Evolutionary conservation across 2,113 vertebrate genomes (phyloP), one percentile per base, ranked within the genome.

Genomic region (Salvelinus alpinus): DNA sequence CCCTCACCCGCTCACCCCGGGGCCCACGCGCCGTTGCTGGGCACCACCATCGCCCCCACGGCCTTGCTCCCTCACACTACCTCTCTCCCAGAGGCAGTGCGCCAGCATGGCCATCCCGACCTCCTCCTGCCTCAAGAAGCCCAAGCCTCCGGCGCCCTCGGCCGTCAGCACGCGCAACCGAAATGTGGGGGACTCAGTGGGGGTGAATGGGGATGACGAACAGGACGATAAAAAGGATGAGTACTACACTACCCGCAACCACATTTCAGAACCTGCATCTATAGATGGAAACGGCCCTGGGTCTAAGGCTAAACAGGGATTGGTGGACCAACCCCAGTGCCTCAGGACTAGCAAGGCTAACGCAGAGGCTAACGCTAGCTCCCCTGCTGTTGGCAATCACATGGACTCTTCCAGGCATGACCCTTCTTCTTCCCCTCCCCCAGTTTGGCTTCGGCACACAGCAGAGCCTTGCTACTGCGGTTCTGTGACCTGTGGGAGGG

Each of bases 71-170:
- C 79, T 94, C 80, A 94, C 94, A 11, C 92, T 95, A 86, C 94
- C 94, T 74, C 88, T 93, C 83, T 91, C 93, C 71, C 84, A 90
- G 57, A 92, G 71, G 84, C 65, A 78, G 54, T 93, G 91, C 89
- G 91, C 89, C 88, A 95, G 93, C 92, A 94, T 93, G 31, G 95
- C 94, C 87, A 95, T 94, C 82, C 95, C 95, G 82, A 95, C 95
- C 65, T 95, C 94, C 5, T 95, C 95, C 76, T 92, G 92, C 87
- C 89, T 95, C n/a, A 93, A 91, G 77, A 94, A 94, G 81, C 90
- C 90, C 74, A 90, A 54, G 76, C 86, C 1, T 78, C 89, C 22
- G 70, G 70, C 65, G 90, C 90, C 5, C 91, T 92, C 70, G 14
- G 91, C 90, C n/a, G 75, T 38, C 81, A 90, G 66, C 90, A 78